phyloP scores from a whole-genome alignment of 2,113 vertebrate species.

The Coturnix japonica region DNA sequence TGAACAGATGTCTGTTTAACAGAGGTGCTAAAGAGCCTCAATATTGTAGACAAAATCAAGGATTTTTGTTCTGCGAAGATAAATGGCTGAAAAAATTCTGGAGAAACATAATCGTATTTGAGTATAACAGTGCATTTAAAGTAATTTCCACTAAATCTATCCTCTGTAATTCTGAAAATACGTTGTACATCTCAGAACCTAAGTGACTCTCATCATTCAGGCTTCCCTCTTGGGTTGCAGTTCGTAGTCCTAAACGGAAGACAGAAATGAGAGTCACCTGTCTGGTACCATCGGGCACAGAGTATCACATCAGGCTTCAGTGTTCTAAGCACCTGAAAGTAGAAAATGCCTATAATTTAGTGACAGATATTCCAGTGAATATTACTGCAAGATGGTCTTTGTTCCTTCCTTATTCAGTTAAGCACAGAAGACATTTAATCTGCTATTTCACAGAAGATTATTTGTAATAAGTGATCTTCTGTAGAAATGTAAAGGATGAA shows the following conservation, averaged over 20 bases:
- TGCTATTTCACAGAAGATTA: neutral
- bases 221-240: neutral
- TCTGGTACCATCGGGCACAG: neutral
- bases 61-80: neutral
- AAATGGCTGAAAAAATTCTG: neutral
- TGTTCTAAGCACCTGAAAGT: neutral
- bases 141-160: neutral
- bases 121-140: neutral
- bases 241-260: neutral
- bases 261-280: neutral
- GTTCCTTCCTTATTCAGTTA: neutral
- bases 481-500: neutral
- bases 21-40: neutral
- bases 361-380: neutral
- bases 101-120: neutral
- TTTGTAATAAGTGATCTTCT: neutral
- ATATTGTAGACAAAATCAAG: neutral
- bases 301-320: neutral
- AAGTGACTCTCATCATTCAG: neutral
- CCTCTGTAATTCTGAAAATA: neutral
- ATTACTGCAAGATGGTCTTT: neutral
- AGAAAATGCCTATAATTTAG: neutral
- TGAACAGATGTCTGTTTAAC: neutral
- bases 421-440: neutral
- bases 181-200: neutral